Percentiles rank a stretch among this genome's conserved stretches.
Evolutionary conservation across 2,888 invertebrate species (phyloP).

Genomic region (Acrobasis repandana): DNA sequence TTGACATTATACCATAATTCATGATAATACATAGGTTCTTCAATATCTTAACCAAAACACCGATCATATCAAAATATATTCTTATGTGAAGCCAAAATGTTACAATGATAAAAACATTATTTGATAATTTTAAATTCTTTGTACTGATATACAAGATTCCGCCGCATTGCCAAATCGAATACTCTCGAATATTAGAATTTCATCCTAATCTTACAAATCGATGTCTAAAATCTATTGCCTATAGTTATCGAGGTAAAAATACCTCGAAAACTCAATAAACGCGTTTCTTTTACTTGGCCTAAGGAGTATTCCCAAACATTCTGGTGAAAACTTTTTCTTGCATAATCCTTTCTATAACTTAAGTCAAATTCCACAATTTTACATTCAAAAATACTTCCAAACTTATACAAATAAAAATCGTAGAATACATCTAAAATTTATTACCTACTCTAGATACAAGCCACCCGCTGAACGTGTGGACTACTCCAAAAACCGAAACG

Average conservation of each 20-base stretch:
- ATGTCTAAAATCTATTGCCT: slow-evolving; percentile 59
- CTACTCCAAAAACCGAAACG: slow-evolving; percentile 31
- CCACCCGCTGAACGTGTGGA: slow-evolving; percentile 5
- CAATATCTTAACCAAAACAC: slow-evolving; percentile 54
- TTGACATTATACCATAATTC: slow-evolving; percentile 39
- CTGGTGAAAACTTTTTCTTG: slow-evolving; percentile 19
- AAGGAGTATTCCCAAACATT: slow-evolving; percentile 49
- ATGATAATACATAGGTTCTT: slow-evolving; percentile 42
- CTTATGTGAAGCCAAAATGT: slow-evolving; percentile 58
- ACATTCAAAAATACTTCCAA: slow-evolving; percentile 1
- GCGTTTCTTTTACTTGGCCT: slow-evolving; percentile 30
- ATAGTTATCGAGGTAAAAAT: slow-evolving; percentile 49
- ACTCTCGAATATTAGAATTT: slow-evolving; percentile 56
- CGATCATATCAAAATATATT: slow-evolving; percentile 74
- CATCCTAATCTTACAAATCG: slow-evolving; percentile 64
- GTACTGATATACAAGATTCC: slow-evolving; percentile 78
- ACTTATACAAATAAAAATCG: slow-evolving; percentile 12
- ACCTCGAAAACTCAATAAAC: slow-evolving; percentile 40
- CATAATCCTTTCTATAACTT: neutral
- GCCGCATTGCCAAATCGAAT: slow-evolving; percentile 56
- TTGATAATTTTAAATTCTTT: slow-evolving; percentile 64
- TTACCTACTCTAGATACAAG: slow-evolving; percentile 6
- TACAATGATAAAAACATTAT: slow-evolving; percentile 50
- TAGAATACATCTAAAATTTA: slow-evolving; percentile 9
- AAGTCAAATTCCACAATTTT: neutral